Evolutionary conservation across 2,888 invertebrate genomes (phyloP), one percentile per base, ranked within the genome.

Genomic region (Rosalia funebris): DNA sequence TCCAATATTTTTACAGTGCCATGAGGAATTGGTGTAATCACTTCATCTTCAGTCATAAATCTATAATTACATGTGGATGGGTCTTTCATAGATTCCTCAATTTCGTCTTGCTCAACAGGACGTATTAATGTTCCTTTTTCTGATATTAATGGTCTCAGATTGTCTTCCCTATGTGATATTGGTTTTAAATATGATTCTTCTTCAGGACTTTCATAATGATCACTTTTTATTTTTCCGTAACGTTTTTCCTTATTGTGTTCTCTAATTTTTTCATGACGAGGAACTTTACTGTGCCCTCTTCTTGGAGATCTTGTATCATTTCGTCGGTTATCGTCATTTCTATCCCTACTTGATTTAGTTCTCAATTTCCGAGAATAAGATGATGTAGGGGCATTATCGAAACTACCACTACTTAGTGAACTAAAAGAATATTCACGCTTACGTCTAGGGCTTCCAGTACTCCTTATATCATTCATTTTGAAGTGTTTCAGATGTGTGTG

Each of bases 1-100:
- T 37, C 44, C 3, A 25, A 3, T 37, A 19, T 52, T 19, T 17
- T 47, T 34, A 37, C 31, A 10, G 34, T 37, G 14, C 25, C 41
- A 2, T 42, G 15, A 41, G 3, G 25, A 25, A 32, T 44, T 20
- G 1, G 17, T 10, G 34, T 31, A 19, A 31, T 20, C 25, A 25
- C 7, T 25, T 25, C 25, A 32, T 54, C 61, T 25, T 46, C 37
- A 15, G 14, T 25, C 5, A 17, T 20, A 31, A 19, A 36, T 10
- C 19, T 41, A 52, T 67, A 69, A 36, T 58, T 57, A 11, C 64
- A 62, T 9, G 62, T 48, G 15, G 70, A 63, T 19, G 66, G 65
- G 44, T 65, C 66, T 44, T 58, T 17, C 31, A 63, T 52, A 20
- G 20, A 47, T 15, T 57, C 63, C 34, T 56, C 54, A 39, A 44